These are phyloP conservation scores for Homalodisca vitripennis DNA, from an alignment of 1,140 invertebrate genomes.

Conservation along the genomic window DNA sequence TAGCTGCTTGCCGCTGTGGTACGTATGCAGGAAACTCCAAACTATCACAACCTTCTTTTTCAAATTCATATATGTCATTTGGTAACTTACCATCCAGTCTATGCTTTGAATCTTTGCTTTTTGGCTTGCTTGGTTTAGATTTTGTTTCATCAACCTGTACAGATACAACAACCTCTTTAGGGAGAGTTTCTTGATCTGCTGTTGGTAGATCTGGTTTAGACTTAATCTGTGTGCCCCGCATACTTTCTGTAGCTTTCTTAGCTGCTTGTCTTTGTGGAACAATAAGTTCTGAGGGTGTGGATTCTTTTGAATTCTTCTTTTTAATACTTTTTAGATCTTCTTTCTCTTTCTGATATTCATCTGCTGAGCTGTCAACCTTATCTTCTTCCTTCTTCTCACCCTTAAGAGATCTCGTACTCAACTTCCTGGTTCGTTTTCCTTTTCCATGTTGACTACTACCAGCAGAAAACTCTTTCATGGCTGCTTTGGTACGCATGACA, in stretches of 20 bases:
- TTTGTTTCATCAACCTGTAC: constrained; percentile 47
- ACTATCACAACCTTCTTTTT: constrained; percentile 60
- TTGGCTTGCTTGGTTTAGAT: constrained; percentile 26
- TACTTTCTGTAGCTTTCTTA: constrained; percentile 86
- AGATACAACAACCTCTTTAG: constrained; percentile 53
- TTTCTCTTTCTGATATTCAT: constrained; percentile 52
- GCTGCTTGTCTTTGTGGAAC: constrained; percentile 90
- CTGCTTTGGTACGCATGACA: constrained; percentile 72
- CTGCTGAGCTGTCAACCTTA: constrained; percentile 47
- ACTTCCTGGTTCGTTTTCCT: constrained; percentile 46
- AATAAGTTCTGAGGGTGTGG: constrained; percentile 71
- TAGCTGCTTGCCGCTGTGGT: constrained; percentile 85
- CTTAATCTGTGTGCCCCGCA: constrained; percentile 53
- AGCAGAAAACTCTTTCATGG: constrained; percentile 74
- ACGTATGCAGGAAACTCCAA: constrained; percentile 79
- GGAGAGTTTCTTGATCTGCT: constrained; percentile 36
- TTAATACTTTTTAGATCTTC: constrained; percentile 54
- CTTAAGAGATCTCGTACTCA: constrained; percentile 31
- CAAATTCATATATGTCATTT: constrained; percentile 61
- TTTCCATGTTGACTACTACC: constrained; percentile 42
- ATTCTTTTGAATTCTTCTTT: constrained; percentile 54
- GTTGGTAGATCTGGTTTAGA: constrained; percentile 30
- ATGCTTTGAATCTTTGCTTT: constrained; percentile 37
- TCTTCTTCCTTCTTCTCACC: constrained; percentile 49
- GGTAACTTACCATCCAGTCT: constrained; percentile 32